Base-by-base conservation (phyloP, 1,140 invertebrate genomes). In the Lepidurus arcticus region DNA sequence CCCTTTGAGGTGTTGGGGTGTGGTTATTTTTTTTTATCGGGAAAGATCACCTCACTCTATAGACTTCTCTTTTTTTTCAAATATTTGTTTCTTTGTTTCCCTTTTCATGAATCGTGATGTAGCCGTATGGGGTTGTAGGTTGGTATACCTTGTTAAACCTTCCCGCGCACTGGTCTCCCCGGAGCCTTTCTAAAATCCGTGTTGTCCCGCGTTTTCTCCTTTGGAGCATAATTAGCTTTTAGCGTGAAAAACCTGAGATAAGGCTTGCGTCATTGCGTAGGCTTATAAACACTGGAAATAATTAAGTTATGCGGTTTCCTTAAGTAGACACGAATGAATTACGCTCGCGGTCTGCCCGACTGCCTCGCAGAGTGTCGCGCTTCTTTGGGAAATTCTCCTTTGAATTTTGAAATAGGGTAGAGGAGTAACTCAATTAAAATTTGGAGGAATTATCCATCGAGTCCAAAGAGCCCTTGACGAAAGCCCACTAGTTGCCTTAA, bases 311-410 rank as follows among this genome's bases (percentile, higher is more conserved):
- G 53, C 21, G 5, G 53, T 65, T 9, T 21, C 21, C 6, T 65
- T 65, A 65, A 65, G 53, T 65, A 65, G 53, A 65, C n/a, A 65
- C 5, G 16, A 65, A 65, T 65, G 53, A 65, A 65, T 65, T 65
- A 65, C 53, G 53, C 21, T 21, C 47, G 11, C 47, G 0, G 6
- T 21, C 21, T 65, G 47, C 9, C 53, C 6, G 53, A 7, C 53
- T 7, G 53, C 21, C 45, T 11, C 1, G 4, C 45, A 0, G 45
- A 47, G 53, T 9, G 6, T 7, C 13, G 16, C 21, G 16, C 53
- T 34, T 65, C 53, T 7, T 13, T 65, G 21, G 53, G 13, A 65
- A 21, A 65, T 9, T 65, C 53, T 21, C 13, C 21, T 16, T 1
- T n/a, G 21, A 65, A 13, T 16, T 7, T 34, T 34, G 34, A 3